These are phyloP conservation scores for Oncorhynchus mykiss DNA, from an alignment of 2,113 vertebrate species.

Conservation along the genomic window DNA sequence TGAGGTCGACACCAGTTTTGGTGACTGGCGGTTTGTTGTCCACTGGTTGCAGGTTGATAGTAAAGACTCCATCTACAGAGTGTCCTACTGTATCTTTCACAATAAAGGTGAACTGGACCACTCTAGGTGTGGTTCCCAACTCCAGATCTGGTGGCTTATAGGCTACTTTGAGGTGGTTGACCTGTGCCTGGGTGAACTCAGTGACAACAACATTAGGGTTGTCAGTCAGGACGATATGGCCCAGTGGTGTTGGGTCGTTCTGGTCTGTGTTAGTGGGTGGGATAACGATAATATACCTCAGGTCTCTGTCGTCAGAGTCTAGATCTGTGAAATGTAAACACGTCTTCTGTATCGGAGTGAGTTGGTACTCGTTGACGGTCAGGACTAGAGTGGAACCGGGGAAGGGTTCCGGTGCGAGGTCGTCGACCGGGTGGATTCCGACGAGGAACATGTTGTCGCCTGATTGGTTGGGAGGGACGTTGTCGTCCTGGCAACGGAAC, in stretches of 20 bases:
- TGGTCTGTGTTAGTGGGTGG: conserved; percentile 87
- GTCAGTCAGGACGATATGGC: conserved; percentile 86
- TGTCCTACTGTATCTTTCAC: conserved; percentile 90
- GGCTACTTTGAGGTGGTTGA: conserved; percentile 94
- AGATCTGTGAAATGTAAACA: conserved; percentile 83
- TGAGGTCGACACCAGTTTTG: conserved; percentile 84
- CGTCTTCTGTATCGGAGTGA: conserved; percentile 85
- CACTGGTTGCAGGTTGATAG: conserved; percentile 87
- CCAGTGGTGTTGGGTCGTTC: conserved; percentile 77
- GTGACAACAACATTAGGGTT: conserved; percentile 78
- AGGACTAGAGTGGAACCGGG: conserved; percentile 84
- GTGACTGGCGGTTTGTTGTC: conserved; percentile 94
- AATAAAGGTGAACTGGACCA: conserved; percentile 86
- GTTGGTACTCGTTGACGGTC: conserved; percentile 88
- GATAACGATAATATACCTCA: conserved; percentile 85
- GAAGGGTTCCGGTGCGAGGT: conserved; percentile 84
- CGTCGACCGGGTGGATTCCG: conserved; percentile 87
- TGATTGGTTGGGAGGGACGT: conserved; percentile 91
- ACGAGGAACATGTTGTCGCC: conserved; percentile 81
- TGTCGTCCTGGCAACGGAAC: conserved; percentile 90
- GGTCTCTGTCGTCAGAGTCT: conserved; percentile 56
- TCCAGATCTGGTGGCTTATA: conserved; percentile 89
- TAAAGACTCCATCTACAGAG: conserved; percentile 77
- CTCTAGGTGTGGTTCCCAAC: conserved; percentile 85
- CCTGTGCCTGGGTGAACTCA: conserved; percentile 93